Evolutionary conservation across 2,113 vertebrate genomes (phyloP).

Genomic region (Hippoglossus stenolepis): DNA sequence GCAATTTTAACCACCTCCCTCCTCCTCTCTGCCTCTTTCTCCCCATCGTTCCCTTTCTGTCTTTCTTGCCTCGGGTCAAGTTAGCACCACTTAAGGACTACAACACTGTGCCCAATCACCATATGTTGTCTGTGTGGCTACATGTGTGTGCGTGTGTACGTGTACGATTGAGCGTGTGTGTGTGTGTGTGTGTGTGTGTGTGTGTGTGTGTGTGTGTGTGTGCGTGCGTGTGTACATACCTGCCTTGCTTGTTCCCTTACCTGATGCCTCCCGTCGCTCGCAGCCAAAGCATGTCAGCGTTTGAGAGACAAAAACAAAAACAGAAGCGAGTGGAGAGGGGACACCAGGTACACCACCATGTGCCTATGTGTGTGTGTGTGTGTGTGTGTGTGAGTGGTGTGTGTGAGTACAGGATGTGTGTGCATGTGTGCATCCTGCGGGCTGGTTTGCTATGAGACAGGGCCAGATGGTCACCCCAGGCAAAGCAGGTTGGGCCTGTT

Average conservation of each 20-base stretch:
- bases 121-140: conserved; percentile 68
- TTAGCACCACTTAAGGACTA: conserved; percentile 80
- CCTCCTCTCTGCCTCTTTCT: conserved; percentile 39
- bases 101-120: conserved; percentile 71
- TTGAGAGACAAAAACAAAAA: conserved; percentile 78
- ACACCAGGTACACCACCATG: conserved; percentile 72
- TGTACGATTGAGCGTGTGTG: conserved; percentile 20
- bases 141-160: conserved; percentile 22
- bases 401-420: conserved; percentile 31
- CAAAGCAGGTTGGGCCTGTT: conserved; percentile 83
- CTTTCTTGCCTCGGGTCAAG: conserved; percentile 80
- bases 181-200: conserved; percentile 22
- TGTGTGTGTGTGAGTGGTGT: conserved; percentile 11
- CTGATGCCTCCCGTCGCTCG: conserved; percentile 77
- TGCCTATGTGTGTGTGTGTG: not conserved
- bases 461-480: conserved; percentile 85
- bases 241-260: conserved; percentile 68
- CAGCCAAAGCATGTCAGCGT: conserved; percentile 83
- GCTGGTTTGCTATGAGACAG: conserved; percentile 75
- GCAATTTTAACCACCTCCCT: conserved; percentile 60
- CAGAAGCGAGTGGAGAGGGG: conserved; percentile 74
- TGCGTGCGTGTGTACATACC: conserved; percentile 29
- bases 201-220: conserved; percentile 11
- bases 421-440: conserved; percentile 56
- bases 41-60: conserved; percentile 48